These are phyloP conservation scores for Chlorospingus flavigularis DNA, from an alignment of 2,797 vertebrate species.

Conservation along the genomic window DNA sequence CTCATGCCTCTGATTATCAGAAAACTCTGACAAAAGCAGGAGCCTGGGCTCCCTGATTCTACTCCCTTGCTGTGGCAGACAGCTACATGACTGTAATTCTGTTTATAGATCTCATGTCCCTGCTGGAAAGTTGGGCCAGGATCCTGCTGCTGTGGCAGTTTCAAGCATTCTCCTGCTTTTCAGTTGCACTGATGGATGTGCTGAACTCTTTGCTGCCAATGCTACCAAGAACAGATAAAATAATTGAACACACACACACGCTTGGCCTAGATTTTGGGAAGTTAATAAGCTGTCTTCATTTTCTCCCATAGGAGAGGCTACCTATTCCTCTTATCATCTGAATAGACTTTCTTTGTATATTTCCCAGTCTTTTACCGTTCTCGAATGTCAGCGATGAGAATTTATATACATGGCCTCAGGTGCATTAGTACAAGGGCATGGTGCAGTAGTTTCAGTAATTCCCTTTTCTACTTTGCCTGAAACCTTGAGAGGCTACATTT, in stretches of 20 bases:
- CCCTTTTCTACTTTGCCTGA: not conserved
- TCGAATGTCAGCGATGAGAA: not conserved
- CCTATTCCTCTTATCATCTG: not conserved
- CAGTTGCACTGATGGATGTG: fast-evolving
- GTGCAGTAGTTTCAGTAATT: conserved; percentile 11
- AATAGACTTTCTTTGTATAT: not conserved
- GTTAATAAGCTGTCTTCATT: not conserved
- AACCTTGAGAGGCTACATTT: not conserved
- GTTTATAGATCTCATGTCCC: not conserved
- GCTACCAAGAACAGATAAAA: not conserved
- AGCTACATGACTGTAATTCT: not conserved
- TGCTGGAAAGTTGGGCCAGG: not conserved
- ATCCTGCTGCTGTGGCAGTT: not conserved
- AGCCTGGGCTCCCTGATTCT: not conserved
- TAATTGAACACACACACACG: not conserved
- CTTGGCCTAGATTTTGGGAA: not conserved
- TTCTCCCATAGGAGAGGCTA: not conserved
- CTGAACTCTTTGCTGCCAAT: not conserved
- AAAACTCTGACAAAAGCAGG: not conserved
- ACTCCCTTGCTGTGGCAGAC: not conserved
- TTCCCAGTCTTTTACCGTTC: not conserved
- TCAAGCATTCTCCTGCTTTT: not conserved
- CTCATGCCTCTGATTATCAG: not conserved
- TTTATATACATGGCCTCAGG: not conserved
- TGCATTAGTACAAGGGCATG: not conserved